These are phyloP conservation scores for Rhadina sibilatrix DNA, from an alignment of 2,113 vertebrate species.

Conservation along the genomic window DNA sequence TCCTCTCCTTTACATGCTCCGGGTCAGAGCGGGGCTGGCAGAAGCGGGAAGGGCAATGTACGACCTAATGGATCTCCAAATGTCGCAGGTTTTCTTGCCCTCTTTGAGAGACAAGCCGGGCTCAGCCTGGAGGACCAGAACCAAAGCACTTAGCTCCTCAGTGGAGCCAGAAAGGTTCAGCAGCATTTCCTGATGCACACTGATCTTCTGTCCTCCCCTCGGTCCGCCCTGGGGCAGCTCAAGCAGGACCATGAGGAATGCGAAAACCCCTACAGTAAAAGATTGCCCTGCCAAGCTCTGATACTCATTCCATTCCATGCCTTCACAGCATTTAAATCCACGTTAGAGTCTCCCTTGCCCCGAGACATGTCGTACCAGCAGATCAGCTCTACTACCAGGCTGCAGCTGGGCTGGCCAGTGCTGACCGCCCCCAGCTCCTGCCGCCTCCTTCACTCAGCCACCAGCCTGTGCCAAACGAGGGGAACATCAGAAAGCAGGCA, in stretches of 20 bases:
- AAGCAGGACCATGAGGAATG: background rate
- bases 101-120: background rate
- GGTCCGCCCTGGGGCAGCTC: background rate
- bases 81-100: background rate
- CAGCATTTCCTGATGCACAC: background rate
- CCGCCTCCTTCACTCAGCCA: background rate
- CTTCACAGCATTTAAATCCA: background rate
- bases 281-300: background rate
- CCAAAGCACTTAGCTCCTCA: background rate
- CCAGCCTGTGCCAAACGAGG: background rate
- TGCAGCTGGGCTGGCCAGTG: background rate
- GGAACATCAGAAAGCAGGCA: background rate
- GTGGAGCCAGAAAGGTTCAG: background rate
- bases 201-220: background rate
- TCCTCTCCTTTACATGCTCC: background rate
- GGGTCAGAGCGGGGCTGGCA: background rate
- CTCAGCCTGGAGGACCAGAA: background rate
- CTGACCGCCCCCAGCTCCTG: background rate
- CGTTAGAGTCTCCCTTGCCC: background rate
- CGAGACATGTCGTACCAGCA: background rate
- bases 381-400: background rate
- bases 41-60: background rate
- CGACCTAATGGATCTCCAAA: background rate
- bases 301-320: background rate
- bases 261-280: background rate